Percentiles rank a stretch among this genome's conserved stretches.
phyloP scores from a whole-genome alignment of 2,888 invertebrate genomes.

The Parochlus steinenii region DNA sequence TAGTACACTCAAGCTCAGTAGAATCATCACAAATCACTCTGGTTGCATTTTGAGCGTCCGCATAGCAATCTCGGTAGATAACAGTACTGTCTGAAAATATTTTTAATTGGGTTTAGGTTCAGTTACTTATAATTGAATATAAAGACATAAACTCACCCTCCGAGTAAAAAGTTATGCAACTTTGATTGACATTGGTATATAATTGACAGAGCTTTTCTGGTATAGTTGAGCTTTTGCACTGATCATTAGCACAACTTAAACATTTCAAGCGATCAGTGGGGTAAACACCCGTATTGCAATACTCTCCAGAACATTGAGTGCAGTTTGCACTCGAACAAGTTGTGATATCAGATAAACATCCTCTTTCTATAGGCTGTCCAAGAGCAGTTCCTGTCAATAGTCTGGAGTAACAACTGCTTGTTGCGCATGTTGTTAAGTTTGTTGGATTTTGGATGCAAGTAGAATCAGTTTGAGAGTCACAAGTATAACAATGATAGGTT shows the following conservation, averaged over 20 bases:
- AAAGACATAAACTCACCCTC: too few species aligned
- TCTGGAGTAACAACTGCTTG: constrained; percentile 6
- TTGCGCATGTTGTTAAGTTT: constrained; percentile 1
- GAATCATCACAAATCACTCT: constrained; percentile 7
- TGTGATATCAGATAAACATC: constrained; percentile 1
- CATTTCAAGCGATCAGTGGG: constrained; percentile 2
- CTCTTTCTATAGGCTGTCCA: constrained; percentile 1
- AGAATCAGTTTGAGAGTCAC: constrained; percentile 4
- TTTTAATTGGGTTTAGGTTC: too few species aligned
- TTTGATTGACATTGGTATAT: background rate
- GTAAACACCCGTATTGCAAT: constrained; percentile 5
- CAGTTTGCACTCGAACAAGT: background rate
- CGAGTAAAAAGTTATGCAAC: constrained; percentile 2
- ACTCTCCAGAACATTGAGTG: constrained; percentile 1
- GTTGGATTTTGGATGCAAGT: background rate
- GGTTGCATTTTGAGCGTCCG: constrained; percentile 2
- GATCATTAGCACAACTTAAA: background rate
- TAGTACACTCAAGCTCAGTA: background rate
- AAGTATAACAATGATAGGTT: background rate
- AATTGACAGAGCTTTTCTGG: background rate
- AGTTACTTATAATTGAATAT: too few species aligned
- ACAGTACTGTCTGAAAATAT: too few species aligned
- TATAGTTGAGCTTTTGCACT: background rate
- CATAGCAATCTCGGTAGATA: constrained; percentile 5
- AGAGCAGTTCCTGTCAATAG: background rate